Conservation (phyloP, 2,113 vertebrate species). For the Ammodytes dubius region DNA sequence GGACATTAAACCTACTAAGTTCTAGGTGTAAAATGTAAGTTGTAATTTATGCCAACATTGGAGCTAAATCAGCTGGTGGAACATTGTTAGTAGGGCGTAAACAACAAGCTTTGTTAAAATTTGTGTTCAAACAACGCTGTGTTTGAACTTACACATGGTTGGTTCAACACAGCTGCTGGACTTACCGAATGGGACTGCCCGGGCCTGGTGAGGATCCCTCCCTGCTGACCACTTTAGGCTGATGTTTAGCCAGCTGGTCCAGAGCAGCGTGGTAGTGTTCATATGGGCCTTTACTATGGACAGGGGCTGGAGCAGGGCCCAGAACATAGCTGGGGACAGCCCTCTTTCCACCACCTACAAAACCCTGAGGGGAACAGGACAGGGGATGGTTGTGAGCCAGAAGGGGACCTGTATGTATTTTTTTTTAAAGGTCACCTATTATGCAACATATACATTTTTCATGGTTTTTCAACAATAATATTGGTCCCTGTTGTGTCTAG, state of each 20-base stretch:
- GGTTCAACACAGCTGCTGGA: neutral
- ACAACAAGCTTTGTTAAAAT: too few species aligned
- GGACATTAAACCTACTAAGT: too few species aligned
- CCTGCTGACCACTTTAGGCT: slow-evolving; percentile 54
- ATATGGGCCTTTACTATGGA: slow-evolving; percentile 82
- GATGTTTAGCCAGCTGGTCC: slow-evolving; percentile 87
- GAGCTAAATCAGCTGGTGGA: too few species aligned
- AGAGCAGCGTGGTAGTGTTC: slow-evolving; percentile 89
- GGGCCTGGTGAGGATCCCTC: slow-evolving; percentile 58
- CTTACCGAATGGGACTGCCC: slow-evolving; percentile 65
- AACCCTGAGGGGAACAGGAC: slow-evolving; percentile 66
- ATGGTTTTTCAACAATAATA: too few species aligned
- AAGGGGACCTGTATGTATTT: neutral
- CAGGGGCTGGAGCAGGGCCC: slow-evolving; percentile 50
- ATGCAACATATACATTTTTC: too few species aligned
- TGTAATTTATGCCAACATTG: too few species aligned
- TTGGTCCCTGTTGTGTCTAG: too few species aligned
- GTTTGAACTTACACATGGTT: too few species aligned
- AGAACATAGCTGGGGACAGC: slow-evolving; percentile 27
- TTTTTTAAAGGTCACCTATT: too few species aligned
- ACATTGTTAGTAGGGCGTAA: too few species aligned
- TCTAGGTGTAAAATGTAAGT: too few species aligned
- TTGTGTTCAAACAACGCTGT: too few species aligned
- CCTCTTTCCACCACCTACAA: slow-evolving; percentile 69
- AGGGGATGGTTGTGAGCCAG: neutral